Evolutionary conservation across 2,888 invertebrate genomes (phyloP), one percentile per base, ranked within the genome.

Genomic region (Venustoraphidia nigricollis): DNA sequence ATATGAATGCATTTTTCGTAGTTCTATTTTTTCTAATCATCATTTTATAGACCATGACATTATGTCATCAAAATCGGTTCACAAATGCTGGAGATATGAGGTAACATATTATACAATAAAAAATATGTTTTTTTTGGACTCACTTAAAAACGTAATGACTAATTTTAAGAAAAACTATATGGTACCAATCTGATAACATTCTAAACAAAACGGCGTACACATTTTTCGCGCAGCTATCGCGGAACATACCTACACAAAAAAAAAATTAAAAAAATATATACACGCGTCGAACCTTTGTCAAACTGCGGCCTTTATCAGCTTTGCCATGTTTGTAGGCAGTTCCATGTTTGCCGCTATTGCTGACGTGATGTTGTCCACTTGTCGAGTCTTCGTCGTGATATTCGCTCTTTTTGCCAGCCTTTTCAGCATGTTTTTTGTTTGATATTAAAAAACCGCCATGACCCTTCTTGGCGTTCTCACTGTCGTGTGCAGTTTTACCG

Each of bases 321-420:
- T 60, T 60, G 3, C 56, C 62, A 47, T 61, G 58, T 45, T 58
- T 54, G 46, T 57, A 59, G 52, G 61, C 60, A 3, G 59, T 60
- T 6, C 61, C 64, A 50, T 65, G 62, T 34, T 57, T 54, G 3
- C 60, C 58, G 34, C 53, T 59, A 6, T 59, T 62, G 17, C 52
- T 53, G 3, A 57, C 51, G n/a, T 60, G 54, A 41, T 64, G 59
- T 38, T 55, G 56, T 9, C 57, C 54, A 42, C 60, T 56, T 50
- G 63, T 63, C 4, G 55, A 50, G 41, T 51, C 59, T 41, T 55
- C 56, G n/a, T 56, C 54, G 47, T 60, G 57, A 17, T 60, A 57
- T n/a, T 57, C 56, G 17, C 53, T 56, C 52, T 66, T 65, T 51
- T 63, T 65, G 2, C 64, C 64, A 27, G 59, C 63, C 35, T 58